phyloP scores from a whole-genome alignment of 1,140 invertebrate genomes.

The Caenorhabditis remanei region DNA sequence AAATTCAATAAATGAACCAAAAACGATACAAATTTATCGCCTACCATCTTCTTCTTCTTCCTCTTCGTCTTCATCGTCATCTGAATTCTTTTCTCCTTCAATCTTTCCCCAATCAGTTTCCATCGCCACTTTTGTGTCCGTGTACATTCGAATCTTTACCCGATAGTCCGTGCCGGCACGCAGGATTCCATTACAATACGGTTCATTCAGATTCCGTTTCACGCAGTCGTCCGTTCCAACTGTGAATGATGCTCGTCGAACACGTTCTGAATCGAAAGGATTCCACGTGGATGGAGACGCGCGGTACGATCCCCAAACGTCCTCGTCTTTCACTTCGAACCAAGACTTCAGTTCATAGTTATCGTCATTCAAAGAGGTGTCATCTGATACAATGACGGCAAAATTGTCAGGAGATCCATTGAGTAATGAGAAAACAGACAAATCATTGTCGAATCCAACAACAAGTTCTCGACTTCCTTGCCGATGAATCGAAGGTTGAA shows the following conservation, averaged over 20 bases:
- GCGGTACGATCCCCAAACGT: slow-evolving; percentile 72
- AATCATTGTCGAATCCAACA: slow-evolving; percentile 75
- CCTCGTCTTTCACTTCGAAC: slow-evolving; percentile 76
- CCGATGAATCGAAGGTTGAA: slow-evolving; percentile 69
- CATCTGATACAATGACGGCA: slow-evolving; percentile 75
- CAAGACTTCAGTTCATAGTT: slow-evolving; percentile 73
- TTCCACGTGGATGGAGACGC: slow-evolving; percentile 74
- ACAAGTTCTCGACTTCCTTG: slow-evolving; percentile 73
- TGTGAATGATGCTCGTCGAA: slow-evolving; percentile 69
- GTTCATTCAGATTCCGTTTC: slow-evolving; percentile 72
- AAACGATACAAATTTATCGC: neutral
- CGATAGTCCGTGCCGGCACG: slow-evolving; percentile 71
- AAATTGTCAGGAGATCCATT: slow-evolving; percentile 75
- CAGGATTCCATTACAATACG: slow-evolving; percentile 75
- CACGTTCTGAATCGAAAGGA: slow-evolving; percentile 68
- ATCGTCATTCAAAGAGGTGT: slow-evolving; percentile 69
- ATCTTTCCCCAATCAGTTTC: slow-evolving; percentile 75
- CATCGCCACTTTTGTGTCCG: slow-evolving; percentile 73
- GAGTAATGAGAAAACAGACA: slow-evolving; percentile 70
- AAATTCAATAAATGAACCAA: slow-evolving; percentile 39
- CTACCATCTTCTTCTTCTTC: slow-evolving; percentile 68
- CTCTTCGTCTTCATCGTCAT: slow-evolving; percentile 45
- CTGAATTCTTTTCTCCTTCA: slow-evolving; percentile 63
- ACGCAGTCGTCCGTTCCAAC: slow-evolving; percentile 75
- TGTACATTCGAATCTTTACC: slow-evolving; percentile 75